Evolutionary conservation across 2,113 vertebrate species (phyloP), one percentile per base, ranked within the genome.

Genomic region (Anhinga rufa): DNA sequence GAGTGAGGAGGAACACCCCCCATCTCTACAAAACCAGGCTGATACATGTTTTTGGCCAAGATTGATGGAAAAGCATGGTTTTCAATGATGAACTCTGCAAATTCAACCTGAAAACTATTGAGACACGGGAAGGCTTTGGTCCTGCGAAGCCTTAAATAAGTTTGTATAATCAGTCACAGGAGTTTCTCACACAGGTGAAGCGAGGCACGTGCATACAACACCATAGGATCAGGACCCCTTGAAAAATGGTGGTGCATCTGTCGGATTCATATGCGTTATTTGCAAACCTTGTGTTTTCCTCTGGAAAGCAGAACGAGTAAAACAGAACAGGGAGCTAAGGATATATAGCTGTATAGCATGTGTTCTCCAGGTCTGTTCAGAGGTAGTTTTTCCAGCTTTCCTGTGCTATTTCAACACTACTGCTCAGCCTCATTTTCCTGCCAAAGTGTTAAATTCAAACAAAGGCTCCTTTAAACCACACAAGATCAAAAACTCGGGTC

Each of bases 381-480:
- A 82, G 72, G 64, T 48, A 52, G 75, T 71, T 85, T 61, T 84
- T 85, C 51, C 46, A 87, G 29, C 38, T 92, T 80, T 82, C 49
- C 48, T 60, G 57, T 85, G 82, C 95, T 89, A 71, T 93, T 97
- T 97, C 89, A 93, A 91, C 86, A 82, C 77, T 17, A 54, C 46
- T 74, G 70, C 44, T 81, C 54, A 42, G 38, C 38, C 40, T 93
- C 55, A 51, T 93, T 94, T 95, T 92, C 83, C 90, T 97, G 97
- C 93, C 94, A 93, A 88, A 62, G 26, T 6, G 14, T 76, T 96
- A 86, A 55, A 69, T 64, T 74, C 82, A 96, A 97, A 97, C 95
- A 98, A 97, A 98, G 94, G 54, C 44, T 54, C 75, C 78, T 91
- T 97, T 94, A 98, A 96, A 96, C 68, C 34, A 62, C 17, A 13